These are phyloP conservation scores for Dryadula phaetusa DNA, from an alignment of 2,888 invertebrate species.

Conservation along the genomic window DNA sequence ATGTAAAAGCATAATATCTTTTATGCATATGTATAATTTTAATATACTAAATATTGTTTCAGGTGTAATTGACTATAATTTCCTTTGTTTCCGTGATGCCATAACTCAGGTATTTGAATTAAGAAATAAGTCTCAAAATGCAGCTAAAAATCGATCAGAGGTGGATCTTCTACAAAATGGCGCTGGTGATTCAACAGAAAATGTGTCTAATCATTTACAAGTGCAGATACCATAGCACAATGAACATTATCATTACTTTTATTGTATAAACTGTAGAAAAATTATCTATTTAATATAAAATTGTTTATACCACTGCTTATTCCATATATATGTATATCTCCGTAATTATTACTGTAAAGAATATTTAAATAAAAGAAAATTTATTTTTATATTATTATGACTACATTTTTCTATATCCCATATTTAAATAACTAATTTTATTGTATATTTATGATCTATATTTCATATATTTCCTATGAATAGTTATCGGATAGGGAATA, in stretches of 20 bases:
- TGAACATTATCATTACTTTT: slow-evolving; percentile 39
- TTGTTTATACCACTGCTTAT: slow-evolving; percentile 46
- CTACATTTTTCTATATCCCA: neutral
- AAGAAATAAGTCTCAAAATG: slow-evolving; percentile 87
- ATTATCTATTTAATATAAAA: slow-evolving; percentile 42
- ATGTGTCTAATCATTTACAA: slow-evolving; percentile 64
- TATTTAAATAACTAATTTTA: neutral
- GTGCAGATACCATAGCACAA: slow-evolving; percentile 67
- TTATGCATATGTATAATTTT: neutral
- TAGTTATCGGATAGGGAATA: no score
- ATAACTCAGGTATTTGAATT: slow-evolving; percentile 98
- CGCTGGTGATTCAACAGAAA: slow-evolving; percentile 67
- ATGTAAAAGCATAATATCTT: neutral
- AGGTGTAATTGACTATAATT: slow-evolving; percentile 99
- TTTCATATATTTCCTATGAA: no score
- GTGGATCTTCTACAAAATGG: slow-evolving; percentile 68
- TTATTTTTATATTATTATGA: slow-evolving; percentile 32
- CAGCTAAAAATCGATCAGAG: slow-evolving; percentile 55
- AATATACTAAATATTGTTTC: slow-evolving; percentile 51
- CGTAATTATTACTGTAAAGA: slow-evolving; percentile 41
- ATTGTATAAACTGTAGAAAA: slow-evolving; percentile 45
- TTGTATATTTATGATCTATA: neutral
- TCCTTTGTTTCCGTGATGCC: slow-evolving; percentile 97
- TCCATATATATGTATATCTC: slow-evolving; percentile 45
- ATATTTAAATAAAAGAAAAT: slow-evolving; percentile 45